Conservation (phyloP, 2,888 invertebrate genomes). For the Vanessa cardui region DNA sequence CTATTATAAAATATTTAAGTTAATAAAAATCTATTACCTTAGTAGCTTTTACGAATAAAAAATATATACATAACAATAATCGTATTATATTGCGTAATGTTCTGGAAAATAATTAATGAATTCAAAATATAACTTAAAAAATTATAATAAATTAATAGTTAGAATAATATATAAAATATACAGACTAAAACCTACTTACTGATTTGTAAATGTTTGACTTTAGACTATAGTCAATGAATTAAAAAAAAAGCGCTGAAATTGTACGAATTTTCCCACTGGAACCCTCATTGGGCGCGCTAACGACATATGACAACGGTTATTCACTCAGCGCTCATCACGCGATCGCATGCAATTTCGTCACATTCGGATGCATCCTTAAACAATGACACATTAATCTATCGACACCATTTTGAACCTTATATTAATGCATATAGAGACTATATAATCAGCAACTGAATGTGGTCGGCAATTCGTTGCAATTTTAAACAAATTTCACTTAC, state of each 20-base stretch:
- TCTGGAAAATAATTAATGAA: no score
- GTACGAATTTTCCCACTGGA: slow-evolving; percentile 53
- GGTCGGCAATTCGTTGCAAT: slow-evolving; percentile 28
- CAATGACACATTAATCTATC: slow-evolving; percentile 16
- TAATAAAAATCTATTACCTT: no score
- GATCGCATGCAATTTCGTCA: slow-evolving; percentile 68
- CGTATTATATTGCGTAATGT: no score
- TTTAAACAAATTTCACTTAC: slow-evolving; percentile 28
- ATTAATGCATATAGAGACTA: background rate
- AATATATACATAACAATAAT: no score
- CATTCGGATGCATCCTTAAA: slow-evolving; percentile 53
- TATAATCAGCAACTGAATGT: background rate
- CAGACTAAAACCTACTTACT: background rate
- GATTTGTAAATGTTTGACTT: background rate
- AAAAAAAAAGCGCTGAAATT: background rate
- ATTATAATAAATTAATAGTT: no score
- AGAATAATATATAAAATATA: no score
- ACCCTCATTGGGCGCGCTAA: slow-evolving; percentile 52
- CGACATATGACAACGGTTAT: slow-evolving; percentile 69
- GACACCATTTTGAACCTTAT: slow-evolving; percentile 40
- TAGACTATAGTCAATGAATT: background rate
- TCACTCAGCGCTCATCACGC: slow-evolving; percentile 70
- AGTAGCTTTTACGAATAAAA: no score
- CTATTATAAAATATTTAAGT: no score
- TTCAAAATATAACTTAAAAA: no score